Base-by-base conservation (phyloP, 2,888 invertebrate species). In the Scaptomyza cyrtandrae region DNA sequence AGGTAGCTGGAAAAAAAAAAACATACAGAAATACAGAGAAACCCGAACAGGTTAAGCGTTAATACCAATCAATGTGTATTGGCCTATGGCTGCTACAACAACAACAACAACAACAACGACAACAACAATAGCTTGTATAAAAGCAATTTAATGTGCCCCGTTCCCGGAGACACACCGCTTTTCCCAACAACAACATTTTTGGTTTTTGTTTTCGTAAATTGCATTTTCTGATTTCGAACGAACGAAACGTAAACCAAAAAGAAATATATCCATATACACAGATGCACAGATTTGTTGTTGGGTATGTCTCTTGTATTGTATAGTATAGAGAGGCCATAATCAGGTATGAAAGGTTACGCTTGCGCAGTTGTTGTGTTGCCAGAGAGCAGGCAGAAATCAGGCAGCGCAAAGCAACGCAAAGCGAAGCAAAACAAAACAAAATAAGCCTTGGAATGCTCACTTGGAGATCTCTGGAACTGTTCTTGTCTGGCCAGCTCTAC, bases 261-360 rank as follows among this genome's bases (percentile, higher is more conserved):
- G 49, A 58, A 60, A 41, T 29, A 62, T 29, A 54, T 41, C 44
- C 24, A 59, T 41, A 64, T 45, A 33, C 19, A 55, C 41, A 54
- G 46, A 50, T 48, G 19, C 43, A 44, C 44, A 24, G 19, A 37
- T 52, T 52, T 35, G 29, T n/a, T 16, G 31, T 13, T 33, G 49
- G 37, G 37, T 7, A 13, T 19, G 13, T 3, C 24, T 24, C 24
- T 33, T 33, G 19, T 49, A 35, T 35, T 71, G 29, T 53, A 64
- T 56, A 58, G 29, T 53, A 64, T 56, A 58, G 53, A 44, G 49
- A 68, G 58, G 50, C 59, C 67, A 83, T 85, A 86, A 87, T 87
- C 85, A 86, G 85, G 85, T 86, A 86, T 85, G 85, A 86, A 86
- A 87, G 85, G 85, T 86, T 86, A 86, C 85, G 85, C 85, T 83